A percentile compares a stretch with the other conserved stretches of the same genome.
Conservation (phyloP, 2,888 invertebrate genomes). For the Lepidonotus clava region DNA sequence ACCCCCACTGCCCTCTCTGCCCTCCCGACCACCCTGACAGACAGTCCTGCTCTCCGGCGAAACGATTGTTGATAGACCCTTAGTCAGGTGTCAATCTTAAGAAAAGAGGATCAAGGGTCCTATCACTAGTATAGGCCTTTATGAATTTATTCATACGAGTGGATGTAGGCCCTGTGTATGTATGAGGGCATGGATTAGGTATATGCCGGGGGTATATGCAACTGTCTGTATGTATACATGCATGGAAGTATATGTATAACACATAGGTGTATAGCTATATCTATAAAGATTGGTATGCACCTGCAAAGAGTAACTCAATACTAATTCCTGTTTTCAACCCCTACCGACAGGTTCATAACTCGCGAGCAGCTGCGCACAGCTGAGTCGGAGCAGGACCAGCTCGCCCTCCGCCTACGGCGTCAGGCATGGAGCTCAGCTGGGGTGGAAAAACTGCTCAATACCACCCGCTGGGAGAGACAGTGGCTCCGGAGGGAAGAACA, state of each 20-base stretch:
- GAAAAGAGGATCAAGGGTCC: background rate
- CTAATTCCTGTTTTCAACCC: too few species aligned
- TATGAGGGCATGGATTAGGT: slow-evolving; percentile 47
- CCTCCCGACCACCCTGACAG: slow-evolving; percentile 30
- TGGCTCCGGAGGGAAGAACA: background rate
- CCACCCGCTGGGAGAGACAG: background rate
- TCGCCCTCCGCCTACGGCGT: slow-evolving; percentile 49
- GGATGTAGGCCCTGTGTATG: slow-evolving; percentile 12
- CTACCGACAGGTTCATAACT: background rate
- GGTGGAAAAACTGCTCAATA: background rate
- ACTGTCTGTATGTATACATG: background rate
- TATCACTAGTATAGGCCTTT: background rate
- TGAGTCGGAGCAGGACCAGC: slow-evolving; percentile 56
- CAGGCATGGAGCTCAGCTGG: background rate
- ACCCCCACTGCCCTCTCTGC: slow-evolving; percentile 63
- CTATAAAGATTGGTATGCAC: too few species aligned
- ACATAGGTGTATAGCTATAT: too few species aligned
- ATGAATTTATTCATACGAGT: too few species aligned
- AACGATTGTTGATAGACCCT: background rate
- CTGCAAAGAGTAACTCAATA: too few species aligned
- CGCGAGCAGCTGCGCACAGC: slow-evolving; percentile 52
- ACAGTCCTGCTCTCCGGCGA: background rate
- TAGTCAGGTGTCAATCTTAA: background rate
- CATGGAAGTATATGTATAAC: too few species aligned
- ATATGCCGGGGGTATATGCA: background rate